These are phyloP conservation scores for Homarus americanus DNA, from an alignment of 1,140 invertebrate genomes.

Conservation along the genomic window DNA sequence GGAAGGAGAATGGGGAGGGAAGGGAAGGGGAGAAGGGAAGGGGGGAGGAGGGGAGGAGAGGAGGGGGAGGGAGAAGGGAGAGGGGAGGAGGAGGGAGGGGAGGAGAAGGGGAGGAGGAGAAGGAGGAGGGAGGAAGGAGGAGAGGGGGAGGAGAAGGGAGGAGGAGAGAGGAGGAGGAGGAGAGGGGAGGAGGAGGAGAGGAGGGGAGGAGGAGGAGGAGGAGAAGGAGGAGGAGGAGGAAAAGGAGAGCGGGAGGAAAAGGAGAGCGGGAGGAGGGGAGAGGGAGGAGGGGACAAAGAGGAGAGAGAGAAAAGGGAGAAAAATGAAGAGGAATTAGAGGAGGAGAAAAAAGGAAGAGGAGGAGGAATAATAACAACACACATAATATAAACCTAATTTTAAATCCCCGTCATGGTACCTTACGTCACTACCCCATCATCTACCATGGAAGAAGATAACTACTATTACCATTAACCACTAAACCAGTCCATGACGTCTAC, in stretches of 20 bases:
- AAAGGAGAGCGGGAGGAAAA: not conserved
- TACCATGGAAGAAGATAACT: no score
- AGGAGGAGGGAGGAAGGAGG: not conserved
- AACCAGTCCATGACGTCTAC: no score
- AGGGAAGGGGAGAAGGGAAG: not conserved
- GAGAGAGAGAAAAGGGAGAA: not conserved
- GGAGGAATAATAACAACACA: no score
- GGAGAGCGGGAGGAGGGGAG: constrained; percentile 33
- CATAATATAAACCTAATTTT: no score
- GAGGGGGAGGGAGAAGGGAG: not conserved
- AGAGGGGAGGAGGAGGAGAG: not conserved
- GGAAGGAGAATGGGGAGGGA: not conserved
- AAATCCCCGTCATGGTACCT: no score
- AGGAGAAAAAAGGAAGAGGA: no score
- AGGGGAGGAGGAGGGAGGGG: not conserved
- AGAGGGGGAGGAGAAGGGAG: not conserved
- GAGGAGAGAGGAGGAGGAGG: not conserved
- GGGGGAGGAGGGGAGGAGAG: not conserved
- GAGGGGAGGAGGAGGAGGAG: not conserved
- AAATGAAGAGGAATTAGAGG: no score
- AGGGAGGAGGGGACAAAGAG: not conserved
- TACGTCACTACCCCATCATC: no score
- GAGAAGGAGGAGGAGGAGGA: not conserved
- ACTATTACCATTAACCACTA: no score
- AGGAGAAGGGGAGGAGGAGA: not conserved